Evolutionary conservation across 2,797 vertebrate genomes (phyloP), one percentile per base, ranked within the genome.

Genomic region (Mastacembelus armatus): DNA sequence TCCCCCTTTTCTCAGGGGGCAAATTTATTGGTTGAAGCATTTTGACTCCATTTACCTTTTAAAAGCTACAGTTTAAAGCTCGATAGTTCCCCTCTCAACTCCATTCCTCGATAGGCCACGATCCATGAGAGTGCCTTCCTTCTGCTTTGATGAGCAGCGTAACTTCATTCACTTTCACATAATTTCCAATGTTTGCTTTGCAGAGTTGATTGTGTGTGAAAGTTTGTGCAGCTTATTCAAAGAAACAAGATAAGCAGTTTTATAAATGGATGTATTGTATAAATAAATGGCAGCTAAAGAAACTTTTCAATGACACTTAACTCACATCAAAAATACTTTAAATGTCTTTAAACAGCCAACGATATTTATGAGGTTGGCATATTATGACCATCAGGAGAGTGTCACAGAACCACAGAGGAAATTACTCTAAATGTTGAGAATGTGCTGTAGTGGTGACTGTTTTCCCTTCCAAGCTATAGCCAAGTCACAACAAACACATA

Each of bases 1-100:
- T 83, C 84, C 79, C 80, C 69, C 79, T 61, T 27, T 84, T 90
- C 92, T 93, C 93, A 78, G 69, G 89, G 89, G 93, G 88, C 62
- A 87, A 84, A 91, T 90, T 81, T 91, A 90, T 89, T 86, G 91
- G 87, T 86, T 85, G 82, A 87, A 85, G 88, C 88, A 87, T 91
- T 92, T 93, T 92, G 89, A 93, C 88, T 91, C 89, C 87, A 81
- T 89, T 92, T 92, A 90, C 88, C 91, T 86, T 86, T 92, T 93
- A 91, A 91, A 91, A 90, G 91, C 84, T 56, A 68, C 81, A 85
- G 79, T 89, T 93, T 92, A 92, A 78, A 82, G 89, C 87, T 88
- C 77, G 35, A 87, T 88, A 86, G 88, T 85, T 85, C 59, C 66
- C 47, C 71, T 68, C 71, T 65, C 40, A 42, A 35, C 79, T 71